These are phyloP conservation scores for Urocynchramus pylzowi DNA, from an alignment of 2,113 vertebrate genomes.

Conservation along the genomic window DNA sequence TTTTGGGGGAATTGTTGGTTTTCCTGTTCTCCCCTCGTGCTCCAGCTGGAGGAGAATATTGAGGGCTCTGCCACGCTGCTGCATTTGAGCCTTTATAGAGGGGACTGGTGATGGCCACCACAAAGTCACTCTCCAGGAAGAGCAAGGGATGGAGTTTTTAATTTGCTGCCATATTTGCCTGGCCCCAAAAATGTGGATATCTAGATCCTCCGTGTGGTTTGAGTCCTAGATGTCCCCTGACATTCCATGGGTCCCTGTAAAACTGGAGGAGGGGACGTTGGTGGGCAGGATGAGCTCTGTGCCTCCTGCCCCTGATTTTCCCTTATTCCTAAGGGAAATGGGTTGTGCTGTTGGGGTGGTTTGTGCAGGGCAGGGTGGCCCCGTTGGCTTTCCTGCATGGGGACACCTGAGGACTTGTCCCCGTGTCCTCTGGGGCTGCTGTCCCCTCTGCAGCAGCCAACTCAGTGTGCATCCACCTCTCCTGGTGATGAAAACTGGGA, in stretches of 20 bases:
- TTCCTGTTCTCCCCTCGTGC: not conserved
- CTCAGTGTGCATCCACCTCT: not conserved
- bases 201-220: accelerated
- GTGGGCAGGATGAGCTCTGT: not conserved
- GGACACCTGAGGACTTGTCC: not conserved
- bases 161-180: accelerated
- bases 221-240: not conserved
- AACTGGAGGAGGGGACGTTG: not conserved
- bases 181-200: not conserved
- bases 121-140: not conserved
- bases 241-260: accelerated
- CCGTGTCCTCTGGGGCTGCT: not conserved
- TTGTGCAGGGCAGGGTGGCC: not conserved
- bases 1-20: not conserved
- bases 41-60: not conserved
- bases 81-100: not conserved
- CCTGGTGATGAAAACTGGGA: not conserved
- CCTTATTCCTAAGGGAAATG: not conserved
- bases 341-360: not conserved
- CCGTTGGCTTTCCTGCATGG: accelerated
- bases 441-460: not conserved
- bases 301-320: not conserved
- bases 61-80: not conserved
- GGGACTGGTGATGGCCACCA: not conserved
- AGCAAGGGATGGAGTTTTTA: not conserved